A percentile compares a stretch with the other conserved stretches of the same genome.
Conservation (phyloP, 2,113 vertebrate species). For the Ellobius talpinus region DNA sequence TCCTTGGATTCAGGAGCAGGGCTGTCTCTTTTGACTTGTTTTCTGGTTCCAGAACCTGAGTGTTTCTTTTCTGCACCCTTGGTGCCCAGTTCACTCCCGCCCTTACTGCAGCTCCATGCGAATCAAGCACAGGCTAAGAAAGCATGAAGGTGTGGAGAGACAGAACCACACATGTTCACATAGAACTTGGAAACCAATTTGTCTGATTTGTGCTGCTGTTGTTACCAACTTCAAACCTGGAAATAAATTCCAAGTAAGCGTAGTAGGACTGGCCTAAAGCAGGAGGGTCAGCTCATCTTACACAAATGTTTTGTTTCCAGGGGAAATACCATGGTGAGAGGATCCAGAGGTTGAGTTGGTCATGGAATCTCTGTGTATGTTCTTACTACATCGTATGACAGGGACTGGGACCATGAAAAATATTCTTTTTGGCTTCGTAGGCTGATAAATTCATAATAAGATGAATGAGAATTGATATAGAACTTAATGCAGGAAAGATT, state of each 20-base stretch:
- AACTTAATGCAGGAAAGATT: background rate
- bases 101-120: background rate
- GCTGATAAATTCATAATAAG: background rate
- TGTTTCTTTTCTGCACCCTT: accelerated
- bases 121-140: background rate
- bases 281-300: background rate
- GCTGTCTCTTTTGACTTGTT: background rate
- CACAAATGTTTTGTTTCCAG: background rate
- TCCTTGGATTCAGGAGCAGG: accelerated
- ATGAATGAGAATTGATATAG: background rate
- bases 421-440: background rate
- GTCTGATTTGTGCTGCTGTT: background rate
- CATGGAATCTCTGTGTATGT: background rate
- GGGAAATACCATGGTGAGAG: background rate
- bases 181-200: background rate
- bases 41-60: background rate
- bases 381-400: background rate
- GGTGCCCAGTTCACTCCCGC: background rate
- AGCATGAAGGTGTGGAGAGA: accelerated
- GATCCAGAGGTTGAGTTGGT: background rate
- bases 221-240: background rate
- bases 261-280: background rate
- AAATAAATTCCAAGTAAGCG: background rate
- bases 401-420: background rate
- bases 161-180: background rate